Percentiles rank a stretch among this genome's conserved stretches.
These are phyloP conservation scores for Papilio gigon DNA, from an alignment of 2,888 invertebrate species.

Conservation along the genomic window DNA sequence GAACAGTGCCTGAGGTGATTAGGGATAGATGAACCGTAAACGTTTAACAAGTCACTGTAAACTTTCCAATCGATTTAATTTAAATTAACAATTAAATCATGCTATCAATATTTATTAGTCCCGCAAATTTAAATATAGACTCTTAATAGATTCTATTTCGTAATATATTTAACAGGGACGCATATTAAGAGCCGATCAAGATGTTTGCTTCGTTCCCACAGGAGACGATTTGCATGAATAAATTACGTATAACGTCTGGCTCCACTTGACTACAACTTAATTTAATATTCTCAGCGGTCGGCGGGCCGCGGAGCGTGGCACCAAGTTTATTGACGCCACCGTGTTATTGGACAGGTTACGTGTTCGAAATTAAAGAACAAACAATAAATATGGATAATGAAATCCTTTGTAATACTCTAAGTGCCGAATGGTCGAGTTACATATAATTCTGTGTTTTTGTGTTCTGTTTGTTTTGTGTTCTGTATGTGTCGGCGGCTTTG, in stretches of 20 bases:
- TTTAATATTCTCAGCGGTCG: constrained; percentile 56
- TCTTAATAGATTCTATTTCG: constrained; percentile 3
- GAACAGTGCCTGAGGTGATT: not conserved
- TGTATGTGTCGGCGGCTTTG: no score
- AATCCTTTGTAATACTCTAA: constrained; percentile 9
- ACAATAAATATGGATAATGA: constrained; percentile 7
- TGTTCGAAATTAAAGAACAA: constrained; percentile 49
- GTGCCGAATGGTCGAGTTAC: not conserved
- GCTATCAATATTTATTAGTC: constrained; percentile 9
- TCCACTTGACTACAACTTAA: constrained; percentile 54
- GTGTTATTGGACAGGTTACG: constrained; percentile 46
- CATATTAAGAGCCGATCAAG: constrained; percentile 36
- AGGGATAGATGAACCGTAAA: not conserved
- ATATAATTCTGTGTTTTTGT: not conserved
- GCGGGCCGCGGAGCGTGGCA: constrained; percentile 44
- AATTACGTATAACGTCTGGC: constrained; percentile 56
- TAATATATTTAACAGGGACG: not conserved
- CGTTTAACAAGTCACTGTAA: not conserved
- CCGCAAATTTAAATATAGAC: constrained; percentile 11
- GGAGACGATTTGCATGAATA: constrained; percentile 53
- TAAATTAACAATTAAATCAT: not conserved
- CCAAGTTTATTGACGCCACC: constrained; percentile 45
- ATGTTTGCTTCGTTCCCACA: constrained; percentile 51
- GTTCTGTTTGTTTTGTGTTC: not conserved
- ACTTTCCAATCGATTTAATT: not conserved